phyloP scores from a whole-genome alignment of 2,888 invertebrate species.

The Trachelus stipa region DNA sequence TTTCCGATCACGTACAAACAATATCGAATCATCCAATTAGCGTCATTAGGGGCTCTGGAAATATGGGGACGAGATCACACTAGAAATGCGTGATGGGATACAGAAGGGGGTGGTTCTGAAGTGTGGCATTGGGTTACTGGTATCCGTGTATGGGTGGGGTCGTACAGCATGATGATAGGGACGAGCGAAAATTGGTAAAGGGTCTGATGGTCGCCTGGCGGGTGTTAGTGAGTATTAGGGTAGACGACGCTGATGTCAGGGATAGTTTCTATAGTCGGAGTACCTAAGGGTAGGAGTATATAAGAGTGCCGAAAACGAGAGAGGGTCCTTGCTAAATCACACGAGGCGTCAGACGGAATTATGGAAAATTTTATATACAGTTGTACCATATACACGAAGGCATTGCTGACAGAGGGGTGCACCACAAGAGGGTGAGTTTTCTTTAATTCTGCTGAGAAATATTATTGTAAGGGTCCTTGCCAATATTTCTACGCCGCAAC shows the following conservation, averaged over 20 bases:
- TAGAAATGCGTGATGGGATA: not conserved
- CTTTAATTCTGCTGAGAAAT: slow-evolving; percentile 32
- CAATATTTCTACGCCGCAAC: slow-evolving; percentile 33
- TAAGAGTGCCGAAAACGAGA: slow-evolving; percentile 23
- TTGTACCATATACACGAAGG: not conserved
- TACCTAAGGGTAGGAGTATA: not conserved
- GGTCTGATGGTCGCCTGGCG: not conserved
- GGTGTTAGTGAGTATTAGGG: not conserved
- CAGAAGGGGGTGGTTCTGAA: not conserved
- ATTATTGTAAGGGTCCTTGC: slow-evolving; percentile 34
- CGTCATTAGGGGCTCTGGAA: slow-evolving; percentile 21
- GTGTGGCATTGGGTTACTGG: not conserved
- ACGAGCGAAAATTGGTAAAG: not conserved
- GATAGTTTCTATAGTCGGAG: not conserved
- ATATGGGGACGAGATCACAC: not conserved
- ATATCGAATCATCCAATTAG: slow-evolving; percentile 59
- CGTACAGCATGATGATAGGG: not conserved
- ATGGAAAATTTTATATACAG: slow-evolving; percentile 34
- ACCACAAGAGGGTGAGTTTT: slow-evolving; percentile 16
- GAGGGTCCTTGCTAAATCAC: slow-evolving; percentile 39
- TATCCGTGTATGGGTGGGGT: not conserved
- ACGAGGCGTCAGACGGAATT: slow-evolving; percentile 33
- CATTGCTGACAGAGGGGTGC: not conserved
- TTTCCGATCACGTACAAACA: slow-evolving; percentile 58
- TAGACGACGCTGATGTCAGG: not conserved